These are phyloP conservation scores for Brachylomia viminalis DNA, from an alignment of 2,888 invertebrate genomes.

Conservation along the genomic window DNA sequence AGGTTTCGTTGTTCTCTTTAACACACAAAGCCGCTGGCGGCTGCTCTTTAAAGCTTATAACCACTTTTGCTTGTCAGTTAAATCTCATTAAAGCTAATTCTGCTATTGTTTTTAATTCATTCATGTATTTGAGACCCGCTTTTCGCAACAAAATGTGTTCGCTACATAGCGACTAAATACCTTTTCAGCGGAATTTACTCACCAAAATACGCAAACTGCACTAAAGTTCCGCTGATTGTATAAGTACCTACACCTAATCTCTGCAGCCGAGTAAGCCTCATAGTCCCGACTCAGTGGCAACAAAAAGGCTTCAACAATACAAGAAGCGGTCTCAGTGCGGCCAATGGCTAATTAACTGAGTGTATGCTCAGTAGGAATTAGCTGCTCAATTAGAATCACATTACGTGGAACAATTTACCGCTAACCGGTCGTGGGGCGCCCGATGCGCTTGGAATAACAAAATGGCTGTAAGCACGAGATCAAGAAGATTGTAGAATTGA, in stretches of 20 bases:
- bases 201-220: slow-evolving; percentile 17
- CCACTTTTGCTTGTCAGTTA: slow-evolving; percentile 44
- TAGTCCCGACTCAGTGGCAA: slow-evolving; percentile 47
- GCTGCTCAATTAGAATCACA: slow-evolving; percentile 90
- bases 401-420: slow-evolving; percentile 89
- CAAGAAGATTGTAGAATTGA: slow-evolving; percentile 62
- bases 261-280: slow-evolving; percentile 26
- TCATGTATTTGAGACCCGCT: background rate
- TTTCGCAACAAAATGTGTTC: background rate
- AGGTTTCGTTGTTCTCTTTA: slow-evolving; percentile 42
- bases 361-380: slow-evolving; percentile 86
- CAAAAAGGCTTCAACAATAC: slow-evolving; percentile 61
- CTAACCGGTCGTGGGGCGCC: slow-evolving; percentile 84
- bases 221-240: slow-evolving; percentile 26
- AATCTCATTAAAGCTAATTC: slow-evolving; percentile 28
- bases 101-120: slow-evolving; percentile 28
- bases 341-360: slow-evolving; percentile 80
- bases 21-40: slow-evolving; percentile 38
- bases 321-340: slow-evolving; percentile 55
- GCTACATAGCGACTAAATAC: background rate
- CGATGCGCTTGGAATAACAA: slow-evolving; percentile 85
- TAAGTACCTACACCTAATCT: slow-evolving; percentile 48
- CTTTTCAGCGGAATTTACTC: slow-evolving; percentile 5
- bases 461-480: slow-evolving; percentile 73
- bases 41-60: slow-evolving; percentile 34